Conservation (phyloP, 2,113 vertebrate species). For the Mobula hypostoma region DNA sequence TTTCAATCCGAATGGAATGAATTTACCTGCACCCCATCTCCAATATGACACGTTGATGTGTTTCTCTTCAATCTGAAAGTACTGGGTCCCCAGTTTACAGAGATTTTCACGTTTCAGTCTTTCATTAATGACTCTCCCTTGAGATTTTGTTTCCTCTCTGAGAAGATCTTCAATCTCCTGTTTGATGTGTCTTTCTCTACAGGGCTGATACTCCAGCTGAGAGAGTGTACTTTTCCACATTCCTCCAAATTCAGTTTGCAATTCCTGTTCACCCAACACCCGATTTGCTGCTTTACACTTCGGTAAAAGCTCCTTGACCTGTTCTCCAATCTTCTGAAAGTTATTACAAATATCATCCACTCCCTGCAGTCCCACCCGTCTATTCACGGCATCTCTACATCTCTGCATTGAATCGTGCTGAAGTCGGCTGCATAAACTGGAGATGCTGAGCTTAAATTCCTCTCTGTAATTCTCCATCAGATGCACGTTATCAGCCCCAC, state of each 20-base stretch:
- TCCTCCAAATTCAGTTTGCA: conserved; percentile 55
- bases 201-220: conserved; percentile 39
- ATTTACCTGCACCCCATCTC: no score
- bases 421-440: no score
- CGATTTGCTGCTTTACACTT: conserved; percentile 45
- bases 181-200: conserved; percentile 50
- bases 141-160: conserved; percentile 48
- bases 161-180: conserved; percentile 48
- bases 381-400: conserved; percentile 45
- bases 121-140: conserved; percentile 48
- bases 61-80: background rate
- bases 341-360: conserved; percentile 47
- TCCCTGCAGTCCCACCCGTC: conserved; percentile 46
- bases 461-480: conserved; percentile 52
- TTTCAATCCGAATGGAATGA: no score
- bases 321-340: conserved; percentile 49
- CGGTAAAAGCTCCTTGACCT: conserved; percentile 47
- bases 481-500: conserved; percentile 45
- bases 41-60: background rate
- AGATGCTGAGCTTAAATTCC: no score
- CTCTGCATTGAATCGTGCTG: conserved; percentile 43
- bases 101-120: conserved; percentile 45
- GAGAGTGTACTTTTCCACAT: conserved; percentile 53
- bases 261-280: conserved; percentile 44
- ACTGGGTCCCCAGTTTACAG: background rate